A percentile compares a stretch with the other conserved stretches of the same genome.
phyloP scores from a whole-genome alignment of 1,140 invertebrate genomes.

The Oryzaephilus surinamensis region DNA sequence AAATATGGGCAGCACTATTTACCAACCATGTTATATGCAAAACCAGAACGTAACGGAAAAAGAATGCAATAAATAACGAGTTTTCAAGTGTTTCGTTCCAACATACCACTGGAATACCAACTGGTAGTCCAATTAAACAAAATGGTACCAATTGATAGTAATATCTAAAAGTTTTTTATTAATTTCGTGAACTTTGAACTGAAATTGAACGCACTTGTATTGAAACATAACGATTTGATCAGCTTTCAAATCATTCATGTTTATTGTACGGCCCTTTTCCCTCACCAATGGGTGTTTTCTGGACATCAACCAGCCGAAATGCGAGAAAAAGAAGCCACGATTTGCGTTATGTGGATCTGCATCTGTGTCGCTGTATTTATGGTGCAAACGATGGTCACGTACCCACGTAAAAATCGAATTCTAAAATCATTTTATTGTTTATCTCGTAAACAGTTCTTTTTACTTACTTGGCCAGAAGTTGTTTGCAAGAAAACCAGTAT shows the following conservation, averaged over 20 bases:
- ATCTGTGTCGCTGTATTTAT: conserved; percentile 55
- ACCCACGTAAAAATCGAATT: conserved; percentile 43
- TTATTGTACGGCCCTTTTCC: conserved; percentile 42
- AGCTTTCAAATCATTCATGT: conserved; percentile 55
- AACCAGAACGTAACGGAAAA: conserved; percentile 57
- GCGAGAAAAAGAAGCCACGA: conserved; percentile 57
- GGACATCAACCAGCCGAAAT: conserved; percentile 55
- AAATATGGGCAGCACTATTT: conserved; percentile 67
- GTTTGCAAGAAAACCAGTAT: conserved; percentile 40
- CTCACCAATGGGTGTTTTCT: conserved; percentile 54
- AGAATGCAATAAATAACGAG: conserved; percentile 43
- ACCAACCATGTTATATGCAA: conserved; percentile 80
- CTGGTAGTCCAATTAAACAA: conserved; percentile 55
- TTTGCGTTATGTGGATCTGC: conserved; percentile 55
- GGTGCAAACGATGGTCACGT: conserved; percentile 54
- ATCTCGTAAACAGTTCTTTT: background rate
- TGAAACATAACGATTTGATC: conserved; percentile 66
- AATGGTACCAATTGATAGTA: background rate
- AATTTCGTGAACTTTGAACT: conserved; percentile 48
- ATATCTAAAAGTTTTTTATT: background rate
- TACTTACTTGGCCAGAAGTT: conserved; percentile 42
- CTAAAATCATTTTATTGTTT: conserved; percentile 26
- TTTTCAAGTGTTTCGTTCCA: conserved; percentile 53
- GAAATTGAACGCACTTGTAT: conserved; percentile 56
- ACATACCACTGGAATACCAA: conserved; percentile 53